Conservation (phyloP, 2,113 vertebrate species). For the Castor canadensis region DNA sequence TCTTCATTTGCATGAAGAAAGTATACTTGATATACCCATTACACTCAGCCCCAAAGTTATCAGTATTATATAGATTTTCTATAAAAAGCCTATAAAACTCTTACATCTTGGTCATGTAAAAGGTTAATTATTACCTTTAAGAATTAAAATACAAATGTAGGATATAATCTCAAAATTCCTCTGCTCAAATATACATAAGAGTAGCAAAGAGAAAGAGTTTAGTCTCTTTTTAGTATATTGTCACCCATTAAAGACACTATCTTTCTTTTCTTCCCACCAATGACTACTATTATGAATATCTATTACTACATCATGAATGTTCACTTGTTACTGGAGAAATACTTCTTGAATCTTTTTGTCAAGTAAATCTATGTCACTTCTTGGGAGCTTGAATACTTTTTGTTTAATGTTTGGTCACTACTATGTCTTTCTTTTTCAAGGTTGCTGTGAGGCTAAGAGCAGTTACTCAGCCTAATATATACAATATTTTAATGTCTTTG, state of each 20-base stretch:
- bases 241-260: background rate
- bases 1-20: background rate
- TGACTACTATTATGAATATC: background rate
- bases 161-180: background rate
- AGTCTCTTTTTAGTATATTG: background rate
- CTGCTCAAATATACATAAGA: background rate
- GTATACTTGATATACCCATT: background rate
- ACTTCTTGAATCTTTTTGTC: background rate
- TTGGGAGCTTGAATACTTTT: background rate
- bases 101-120: background rate
- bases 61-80: background rate
- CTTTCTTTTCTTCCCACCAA: background rate
- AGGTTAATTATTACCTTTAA: background rate
- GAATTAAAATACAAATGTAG: background rate
- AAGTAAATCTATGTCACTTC: background rate
- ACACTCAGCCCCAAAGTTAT: background rate
- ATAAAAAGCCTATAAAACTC: background rate
- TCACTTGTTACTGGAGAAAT: background rate
- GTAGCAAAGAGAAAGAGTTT: background rate
- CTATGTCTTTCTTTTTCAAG: background rate
- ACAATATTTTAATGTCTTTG: background rate
- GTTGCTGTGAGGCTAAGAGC: background rate
- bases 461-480: background rate
- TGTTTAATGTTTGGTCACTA: background rate
- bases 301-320: background rate